Percentiles rank a stretch among this genome's conserved stretches.
Conservation (phyloP, 2,113 vertebrate genomes). For the Ageneiosus marmoratus region DNA sequence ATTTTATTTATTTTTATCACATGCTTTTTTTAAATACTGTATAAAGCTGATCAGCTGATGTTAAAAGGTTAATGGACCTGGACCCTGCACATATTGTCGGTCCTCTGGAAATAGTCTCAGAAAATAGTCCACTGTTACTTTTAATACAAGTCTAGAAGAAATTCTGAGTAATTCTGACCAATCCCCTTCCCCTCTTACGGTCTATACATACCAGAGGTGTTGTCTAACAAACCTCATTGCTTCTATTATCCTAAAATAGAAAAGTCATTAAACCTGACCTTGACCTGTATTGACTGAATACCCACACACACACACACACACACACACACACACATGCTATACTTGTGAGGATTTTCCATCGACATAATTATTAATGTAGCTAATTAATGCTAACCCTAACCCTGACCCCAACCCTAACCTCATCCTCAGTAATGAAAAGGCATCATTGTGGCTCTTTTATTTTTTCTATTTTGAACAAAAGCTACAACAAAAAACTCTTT, state of each 20-base stretch:
- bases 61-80: not conserved
- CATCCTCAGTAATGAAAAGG: no score
- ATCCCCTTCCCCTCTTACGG: not conserved
- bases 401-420: no score
- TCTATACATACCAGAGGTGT: not conserved
- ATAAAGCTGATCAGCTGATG: not conserved
- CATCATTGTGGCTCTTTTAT: no score
- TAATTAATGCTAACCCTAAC: no score
- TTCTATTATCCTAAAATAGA: no score
- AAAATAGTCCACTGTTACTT: not conserved
- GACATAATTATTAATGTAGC: no score
- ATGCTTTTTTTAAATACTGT: not conserved
- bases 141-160: not conserved
- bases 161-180: not conserved
- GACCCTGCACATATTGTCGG: not conserved
- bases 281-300: not conserved
- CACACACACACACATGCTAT: no score
- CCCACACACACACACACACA: no score
- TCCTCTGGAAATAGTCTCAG: not conserved
- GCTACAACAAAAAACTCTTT: no score
- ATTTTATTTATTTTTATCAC: not conserved
- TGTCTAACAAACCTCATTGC: no score
- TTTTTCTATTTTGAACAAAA: no score
- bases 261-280: not conserved
- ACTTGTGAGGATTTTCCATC: no score